A percentile compares a stretch with the other conserved stretches of the same genome.
Evolutionary conservation across 2,113 vertebrate species (phyloP).

Genomic region (Tetrao urogallus): DNA sequence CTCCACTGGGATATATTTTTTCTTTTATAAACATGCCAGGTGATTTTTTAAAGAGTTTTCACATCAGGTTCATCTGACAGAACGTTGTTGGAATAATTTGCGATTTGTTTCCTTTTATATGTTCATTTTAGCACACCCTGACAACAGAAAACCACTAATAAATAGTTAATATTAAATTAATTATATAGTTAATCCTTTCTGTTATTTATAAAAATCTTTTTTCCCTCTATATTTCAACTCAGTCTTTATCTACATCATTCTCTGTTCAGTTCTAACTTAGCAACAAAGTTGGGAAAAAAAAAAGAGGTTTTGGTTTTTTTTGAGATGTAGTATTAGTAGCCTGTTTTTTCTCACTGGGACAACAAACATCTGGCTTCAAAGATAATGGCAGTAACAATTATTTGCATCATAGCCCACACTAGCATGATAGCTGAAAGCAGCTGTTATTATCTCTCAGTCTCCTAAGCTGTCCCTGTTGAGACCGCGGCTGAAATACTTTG

Average conservation of each 20-base stretch:
- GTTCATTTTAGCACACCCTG: constrained; percentile 31
- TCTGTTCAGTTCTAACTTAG: constrained; percentile 51
- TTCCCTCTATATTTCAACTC: constrained; percentile 16
- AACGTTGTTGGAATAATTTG: constrained; percentile 14
- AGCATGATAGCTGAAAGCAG: constrained; percentile 69
- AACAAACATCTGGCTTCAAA: constrained; percentile 74
- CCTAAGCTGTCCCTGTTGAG: constrained; percentile 39
- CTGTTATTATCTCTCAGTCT: constrained; percentile 64
- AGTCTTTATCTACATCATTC: neutral
- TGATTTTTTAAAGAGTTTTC: constrained; percentile 58
- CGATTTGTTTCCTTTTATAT: constrained; percentile 42
- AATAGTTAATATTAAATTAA: constrained; percentile 65
- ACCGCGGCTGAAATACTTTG: neutral
- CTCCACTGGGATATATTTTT: neutral
- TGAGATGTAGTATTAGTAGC: neutral
- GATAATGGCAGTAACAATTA: constrained; percentile 76
- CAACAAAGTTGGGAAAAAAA: constrained; percentile 50
- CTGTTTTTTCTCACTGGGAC: constrained; percentile 58
- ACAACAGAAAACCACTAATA: constrained; percentile 40
- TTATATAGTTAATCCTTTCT: constrained; percentile 24
- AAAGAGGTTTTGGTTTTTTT: constrained; percentile 11
- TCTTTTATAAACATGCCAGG: constrained; percentile 28
- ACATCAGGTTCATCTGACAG: constrained; percentile 34
- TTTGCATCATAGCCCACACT: constrained; percentile 67
- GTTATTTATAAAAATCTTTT: neutral